Base-by-base conservation (phyloP, 2,888 invertebrate genomes). In the Acanthoscelides obtectus region DNA sequence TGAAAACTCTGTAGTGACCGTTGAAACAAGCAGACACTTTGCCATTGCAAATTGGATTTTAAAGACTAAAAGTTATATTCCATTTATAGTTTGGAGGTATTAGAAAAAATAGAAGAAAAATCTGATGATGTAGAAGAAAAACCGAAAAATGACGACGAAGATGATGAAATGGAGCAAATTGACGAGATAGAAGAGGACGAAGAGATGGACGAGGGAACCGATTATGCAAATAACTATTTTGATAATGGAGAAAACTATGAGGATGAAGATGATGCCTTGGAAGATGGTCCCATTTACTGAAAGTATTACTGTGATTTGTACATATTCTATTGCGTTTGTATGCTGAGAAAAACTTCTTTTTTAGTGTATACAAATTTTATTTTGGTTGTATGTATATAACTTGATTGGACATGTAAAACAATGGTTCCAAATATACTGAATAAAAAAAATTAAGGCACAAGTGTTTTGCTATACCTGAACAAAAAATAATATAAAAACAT, bases 121-220 rank as follows among this genome's bases (percentile, higher is more conserved):
- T 78, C 77, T 17, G 82, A 83, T 12, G 81, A 82, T 66, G 83
- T 70, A n/a, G 66, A 68, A 65, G 71, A 86, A 71, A 87, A 87
- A 72, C 83, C 82, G 22, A 81, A 80, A 21, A 86, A 86, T 0
- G 86, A 87, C 0, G 88, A 88, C 66, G 89, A 88, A 68, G 89
- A 90, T 64, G 88, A 87, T n/a, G 86, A 84, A 0, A 87, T 87
- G 72, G 88, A 88, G 64, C 88, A 88, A 2, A 79, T 81, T 2
- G 91, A 90, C 67, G 89, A 88, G 66, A 89, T 89, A 72, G 90
- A 91, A 69, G 93, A 93, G 8, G 94, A 95, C 79, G 92, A 94
- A 81, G 95, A 95, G 84, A 91, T 94, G 89, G 95, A 95, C 82
- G 94, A 94, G 80, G 95, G 95, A 21, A 95, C 94, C 22, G 95